These are phyloP conservation scores for Pyrgilauda ruficollis DNA, from an alignment of 2,113 vertebrate species.

Conservation along the genomic window DNA sequence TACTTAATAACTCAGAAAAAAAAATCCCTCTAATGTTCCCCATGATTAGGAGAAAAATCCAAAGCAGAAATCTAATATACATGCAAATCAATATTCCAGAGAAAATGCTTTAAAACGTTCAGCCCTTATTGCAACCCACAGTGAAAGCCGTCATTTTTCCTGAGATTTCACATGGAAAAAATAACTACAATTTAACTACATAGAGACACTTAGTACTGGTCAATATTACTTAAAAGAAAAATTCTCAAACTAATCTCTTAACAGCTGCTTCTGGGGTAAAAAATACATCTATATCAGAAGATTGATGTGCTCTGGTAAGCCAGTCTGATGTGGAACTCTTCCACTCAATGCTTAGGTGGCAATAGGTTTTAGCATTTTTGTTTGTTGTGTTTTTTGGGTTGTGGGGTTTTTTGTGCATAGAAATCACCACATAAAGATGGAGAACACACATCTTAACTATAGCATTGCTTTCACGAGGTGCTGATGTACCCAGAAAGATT, in stretches of 20 bases:
- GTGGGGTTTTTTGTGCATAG: background rate
- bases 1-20: background rate
- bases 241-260: background rate
- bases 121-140: background rate
- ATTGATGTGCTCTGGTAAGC: background rate
- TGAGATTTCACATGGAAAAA: background rate
- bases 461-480: background rate
- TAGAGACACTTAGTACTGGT: background rate
- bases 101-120: background rate
- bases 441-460: background rate
- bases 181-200: background rate
- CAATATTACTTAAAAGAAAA: background rate
- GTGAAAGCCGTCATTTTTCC: background rate
- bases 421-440: background rate
- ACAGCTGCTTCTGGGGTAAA: background rate
- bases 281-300: background rate
- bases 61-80: conserved; percentile 24
- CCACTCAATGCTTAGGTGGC: background rate
- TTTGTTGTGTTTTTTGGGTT: accelerated
- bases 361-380: accelerated
- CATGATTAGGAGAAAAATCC: background rate
- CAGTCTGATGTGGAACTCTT: background rate
- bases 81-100: background rate
- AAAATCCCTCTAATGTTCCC: background rate
- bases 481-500: background rate